Evolutionary conservation across 2,113 vertebrate genomes (phyloP).

Genomic region (Aptenodytes forsteri): DNA sequence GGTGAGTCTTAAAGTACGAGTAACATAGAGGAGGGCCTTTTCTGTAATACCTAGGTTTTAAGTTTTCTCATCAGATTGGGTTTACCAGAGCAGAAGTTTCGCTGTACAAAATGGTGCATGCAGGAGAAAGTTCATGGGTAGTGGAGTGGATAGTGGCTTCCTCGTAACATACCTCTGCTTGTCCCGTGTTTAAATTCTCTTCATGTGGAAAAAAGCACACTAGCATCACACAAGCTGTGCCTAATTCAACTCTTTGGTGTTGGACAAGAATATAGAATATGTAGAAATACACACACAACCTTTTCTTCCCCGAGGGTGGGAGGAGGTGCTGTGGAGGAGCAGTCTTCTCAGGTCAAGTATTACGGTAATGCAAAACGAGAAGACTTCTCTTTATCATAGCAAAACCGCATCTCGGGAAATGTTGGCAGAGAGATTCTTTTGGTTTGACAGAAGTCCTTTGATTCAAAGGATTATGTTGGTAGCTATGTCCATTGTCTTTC

Average conservation of each 20-base stretch:
- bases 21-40: background rate
- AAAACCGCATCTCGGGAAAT: background rate
- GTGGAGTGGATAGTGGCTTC: background rate
- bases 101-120: background rate
- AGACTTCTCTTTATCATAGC: background rate
- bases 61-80: background rate
- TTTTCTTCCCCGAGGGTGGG: background rate
- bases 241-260: background rate
- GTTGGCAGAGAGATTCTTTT: background rate
- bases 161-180: background rate
- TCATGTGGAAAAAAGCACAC: accelerated
- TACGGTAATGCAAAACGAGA: background rate
- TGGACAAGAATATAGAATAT: background rate
- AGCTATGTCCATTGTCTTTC: background rate
- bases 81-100: background rate
- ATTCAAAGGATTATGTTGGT: background rate
- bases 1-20: background rate
- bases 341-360: background rate
- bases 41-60: accelerated
- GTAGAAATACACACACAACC: background rate
- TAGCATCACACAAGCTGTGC: background rate
- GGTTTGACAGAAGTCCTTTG: background rate
- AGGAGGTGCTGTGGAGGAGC: background rate
- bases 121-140: background rate
- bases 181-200: background rate